phyloP scores from a whole-genome alignment of 2,888 invertebrate genomes.

The Leucoma salicis region DNA sequence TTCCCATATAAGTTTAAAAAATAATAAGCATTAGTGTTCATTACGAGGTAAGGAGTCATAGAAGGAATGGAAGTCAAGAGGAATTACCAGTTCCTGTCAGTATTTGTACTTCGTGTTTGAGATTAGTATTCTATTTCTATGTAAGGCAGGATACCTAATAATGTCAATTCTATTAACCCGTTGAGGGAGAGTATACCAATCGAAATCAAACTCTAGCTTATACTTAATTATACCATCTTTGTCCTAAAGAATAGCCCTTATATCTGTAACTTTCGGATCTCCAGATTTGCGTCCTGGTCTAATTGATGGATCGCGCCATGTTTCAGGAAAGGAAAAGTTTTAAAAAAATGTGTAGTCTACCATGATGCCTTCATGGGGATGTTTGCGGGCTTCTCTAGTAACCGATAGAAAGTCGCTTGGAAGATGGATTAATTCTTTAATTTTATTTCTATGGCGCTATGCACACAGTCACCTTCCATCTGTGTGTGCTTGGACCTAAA shows the following conservation, averaged over 20 bases:
- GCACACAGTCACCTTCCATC: conserved; percentile 5
- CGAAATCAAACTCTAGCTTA: not conserved
- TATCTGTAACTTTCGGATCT: conserved; percentile 4
- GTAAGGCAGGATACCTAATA: too few species aligned
- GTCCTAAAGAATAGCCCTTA: not conserved
- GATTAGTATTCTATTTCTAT: too few species aligned
- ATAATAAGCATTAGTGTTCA: too few species aligned
- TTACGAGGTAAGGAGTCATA: too few species aligned
- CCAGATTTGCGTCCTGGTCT: conserved; percentile 8
- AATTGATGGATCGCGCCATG: conserved; percentile 2
- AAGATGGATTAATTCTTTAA: conserved; percentile 4
- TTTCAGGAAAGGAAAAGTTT: not conserved
- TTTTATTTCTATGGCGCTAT: conserved; percentile 9
- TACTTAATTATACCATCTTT: not conserved
- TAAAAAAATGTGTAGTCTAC: not conserved
- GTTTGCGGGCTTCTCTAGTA: not conserved
- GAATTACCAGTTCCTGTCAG: too few species aligned
- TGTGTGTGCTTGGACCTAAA: too few species aligned
- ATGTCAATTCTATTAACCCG: too few species aligned
- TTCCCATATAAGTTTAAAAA: too few species aligned
- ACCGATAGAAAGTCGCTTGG: conserved; percentile 1
- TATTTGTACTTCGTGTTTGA: too few species aligned
- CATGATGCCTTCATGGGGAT: not conserved
- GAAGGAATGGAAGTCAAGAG: too few species aligned
- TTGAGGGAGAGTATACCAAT: not conserved